These are phyloP conservation scores for Lochmaea capreae DNA, from an alignment of 2,888 invertebrate species.

Conservation along the genomic window DNA sequence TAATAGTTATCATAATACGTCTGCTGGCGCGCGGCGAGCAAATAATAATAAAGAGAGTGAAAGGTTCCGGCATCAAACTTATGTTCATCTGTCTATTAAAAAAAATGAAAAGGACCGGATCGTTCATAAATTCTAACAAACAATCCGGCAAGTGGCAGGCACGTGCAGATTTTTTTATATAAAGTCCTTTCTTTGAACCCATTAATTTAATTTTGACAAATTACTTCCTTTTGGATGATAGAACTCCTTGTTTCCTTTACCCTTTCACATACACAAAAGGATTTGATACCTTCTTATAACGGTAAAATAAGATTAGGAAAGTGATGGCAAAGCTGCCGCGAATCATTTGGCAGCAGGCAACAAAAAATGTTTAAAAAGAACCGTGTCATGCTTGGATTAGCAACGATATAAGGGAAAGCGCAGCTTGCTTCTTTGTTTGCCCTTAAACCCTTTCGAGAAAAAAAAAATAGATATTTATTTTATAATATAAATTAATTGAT, in stretches of 20 bases:
- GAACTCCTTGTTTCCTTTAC: slow-evolving; percentile 7
- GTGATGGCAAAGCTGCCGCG: slow-evolving; percentile 3
- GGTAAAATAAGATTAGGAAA: slow-evolving; percentile 16
- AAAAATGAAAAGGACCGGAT: neutral
- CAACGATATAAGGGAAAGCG: neutral
- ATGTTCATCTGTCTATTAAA: slow-evolving; percentile 13
- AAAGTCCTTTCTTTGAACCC: neutral
- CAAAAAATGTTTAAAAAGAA: neutral
- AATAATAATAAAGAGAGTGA: neutral
- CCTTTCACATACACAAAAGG: slow-evolving; percentile 16
- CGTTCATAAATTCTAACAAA: slow-evolving; percentile 4
- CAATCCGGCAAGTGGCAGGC: slow-evolving; percentile 15
- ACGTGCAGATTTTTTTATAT: slow-evolving; percentile 8
- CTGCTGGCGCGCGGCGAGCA: neutral
- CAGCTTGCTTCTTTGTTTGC: neutral
- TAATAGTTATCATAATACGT: too few species aligned
- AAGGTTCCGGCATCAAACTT: neutral
- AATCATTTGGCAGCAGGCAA: slow-evolving; percentile 14
- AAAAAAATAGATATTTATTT: neutral
- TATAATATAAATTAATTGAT: slow-evolving; percentile 1
- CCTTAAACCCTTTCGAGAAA: neutral
- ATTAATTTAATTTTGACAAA: slow-evolving; percentile 16
- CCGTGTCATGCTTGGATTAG: neutral
- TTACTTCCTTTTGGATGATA: slow-evolving; percentile 17
- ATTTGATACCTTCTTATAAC: slow-evolving; percentile 10